These are phyloP conservation scores for Trichoplusia ni DNA, from an alignment of 1,140 invertebrate species.

Conservation along the genomic window DNA sequence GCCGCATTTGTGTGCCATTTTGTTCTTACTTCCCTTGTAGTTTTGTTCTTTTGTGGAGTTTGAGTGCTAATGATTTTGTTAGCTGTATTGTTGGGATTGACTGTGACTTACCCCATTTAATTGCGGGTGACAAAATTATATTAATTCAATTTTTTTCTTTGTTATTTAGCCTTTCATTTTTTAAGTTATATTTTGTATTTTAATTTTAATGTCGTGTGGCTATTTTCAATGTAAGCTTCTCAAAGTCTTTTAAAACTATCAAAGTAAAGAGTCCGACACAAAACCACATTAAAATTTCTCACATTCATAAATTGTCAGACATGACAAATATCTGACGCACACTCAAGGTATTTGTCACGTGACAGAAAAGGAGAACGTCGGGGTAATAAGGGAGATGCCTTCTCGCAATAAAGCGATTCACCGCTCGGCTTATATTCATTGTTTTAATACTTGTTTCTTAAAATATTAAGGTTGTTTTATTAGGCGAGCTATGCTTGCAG, in stretches of 20 bases:
- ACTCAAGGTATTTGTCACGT: conserved; percentile 11
- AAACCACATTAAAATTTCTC: not conserved
- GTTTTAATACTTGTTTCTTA: conserved; percentile 18
- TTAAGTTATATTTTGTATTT: too few relatives aligned
- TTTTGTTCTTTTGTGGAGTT: conserved; percentile 2
- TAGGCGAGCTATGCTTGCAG: not conserved
- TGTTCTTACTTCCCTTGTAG: not conserved
- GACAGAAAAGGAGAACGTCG: not conserved
- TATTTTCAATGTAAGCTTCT: too few relatives aligned
- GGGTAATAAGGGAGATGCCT: conserved; percentile 14
- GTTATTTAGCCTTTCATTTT: too few relatives aligned
- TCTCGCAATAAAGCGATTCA: conserved; percentile 17
- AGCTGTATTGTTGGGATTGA: too few relatives aligned
- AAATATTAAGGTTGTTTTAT: not conserved
- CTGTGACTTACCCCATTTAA: too few relatives aligned
- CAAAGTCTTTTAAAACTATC: too few relatives aligned
- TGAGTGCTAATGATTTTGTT: not conserved
- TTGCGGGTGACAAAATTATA: too few relatives aligned
- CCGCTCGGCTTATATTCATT: conserved; percentile 18
- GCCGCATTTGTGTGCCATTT: not conserved
- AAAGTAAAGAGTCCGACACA: too few relatives aligned
- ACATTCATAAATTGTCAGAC: not conserved
- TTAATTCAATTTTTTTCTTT: too few relatives aligned
- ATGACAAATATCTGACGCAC: not conserved
- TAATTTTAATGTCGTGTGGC: too few relatives aligned